Percentiles rank a stretch among this genome's conserved stretches.
phyloP scores from a whole-genome alignment of 1,140 invertebrate genomes.

The Aphaenogaster floridana region DNA sequence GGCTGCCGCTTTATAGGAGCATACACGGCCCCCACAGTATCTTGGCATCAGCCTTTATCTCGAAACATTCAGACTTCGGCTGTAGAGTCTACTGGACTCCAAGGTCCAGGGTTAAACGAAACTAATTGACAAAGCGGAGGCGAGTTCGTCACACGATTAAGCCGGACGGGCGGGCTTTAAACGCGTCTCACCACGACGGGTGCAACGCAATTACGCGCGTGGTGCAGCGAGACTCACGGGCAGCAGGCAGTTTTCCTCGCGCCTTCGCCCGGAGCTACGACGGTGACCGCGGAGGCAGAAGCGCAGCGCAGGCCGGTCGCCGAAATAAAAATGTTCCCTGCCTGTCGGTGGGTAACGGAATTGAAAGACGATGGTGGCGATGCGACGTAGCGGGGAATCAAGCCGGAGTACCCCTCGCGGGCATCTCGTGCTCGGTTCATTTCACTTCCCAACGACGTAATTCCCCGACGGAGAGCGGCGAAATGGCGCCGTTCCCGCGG shows the following conservation, averaged over 20 bases:
- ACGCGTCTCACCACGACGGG: slow-evolving; percentile 25
- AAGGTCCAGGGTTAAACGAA: not conserved
- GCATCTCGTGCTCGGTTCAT: slow-evolving; percentile 46
- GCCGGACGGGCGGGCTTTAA: slow-evolving; percentile 16
- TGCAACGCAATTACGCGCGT: slow-evolving; percentile 63
- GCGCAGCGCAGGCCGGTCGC: not conserved
- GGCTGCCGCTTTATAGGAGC: too few species aligned
- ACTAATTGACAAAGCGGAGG: not conserved
- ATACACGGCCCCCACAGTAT: too few species aligned
- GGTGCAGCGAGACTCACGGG: slow-evolving; percentile 24
- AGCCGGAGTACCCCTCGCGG: slow-evolving; percentile 45
- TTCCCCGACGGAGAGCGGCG: slow-evolving; percentile 30
- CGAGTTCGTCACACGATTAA: slow-evolving; percentile 30
- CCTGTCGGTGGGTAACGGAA: slow-evolving; percentile 74
- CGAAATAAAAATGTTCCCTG: slow-evolving; percentile 67
- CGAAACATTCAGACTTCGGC: not conserved
- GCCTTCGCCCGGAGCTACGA: slow-evolving; percentile 47
- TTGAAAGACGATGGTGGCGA: slow-evolving; percentile 65
- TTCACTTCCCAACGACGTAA: slow-evolving; percentile 65
- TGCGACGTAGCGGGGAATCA: slow-evolving; percentile 54
- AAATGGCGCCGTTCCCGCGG: slow-evolving; percentile 29
- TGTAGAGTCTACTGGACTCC: not conserved
- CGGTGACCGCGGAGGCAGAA: slow-evolving; percentile 43
- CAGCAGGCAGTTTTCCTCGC: slow-evolving; percentile 47
- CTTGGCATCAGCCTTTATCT: too few species aligned